Evolutionary conservation across 2,113 vertebrate genomes (phyloP).

Genomic region (Boleophthalmus pectinirostris): DNA sequence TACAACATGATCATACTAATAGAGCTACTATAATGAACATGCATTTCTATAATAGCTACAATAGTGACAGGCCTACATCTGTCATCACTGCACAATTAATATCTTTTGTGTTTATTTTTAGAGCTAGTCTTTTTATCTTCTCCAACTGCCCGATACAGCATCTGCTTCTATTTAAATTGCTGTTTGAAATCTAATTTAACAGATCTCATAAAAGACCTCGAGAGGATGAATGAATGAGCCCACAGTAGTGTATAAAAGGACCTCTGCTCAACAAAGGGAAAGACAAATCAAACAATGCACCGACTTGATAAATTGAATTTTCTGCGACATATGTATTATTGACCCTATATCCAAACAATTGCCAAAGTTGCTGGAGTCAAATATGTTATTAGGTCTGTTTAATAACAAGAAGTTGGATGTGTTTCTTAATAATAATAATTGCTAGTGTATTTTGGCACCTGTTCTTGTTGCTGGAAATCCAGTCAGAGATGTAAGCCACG

Average conservation of each 20-base stretch:
- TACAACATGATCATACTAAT: background rate
- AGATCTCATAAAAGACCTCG: constrained; percentile 44
- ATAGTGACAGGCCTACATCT: background rate
- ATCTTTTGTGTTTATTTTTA: constrained; percentile 1
- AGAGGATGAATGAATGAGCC: constrained; percentile 14
- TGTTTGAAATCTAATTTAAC: constrained; percentile 57
- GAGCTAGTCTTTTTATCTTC: constrained; percentile 24
- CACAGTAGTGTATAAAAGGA: background rate
- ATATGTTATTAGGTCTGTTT: background rate
- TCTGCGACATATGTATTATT: background rate
- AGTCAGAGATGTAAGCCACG: constrained; percentile 91
- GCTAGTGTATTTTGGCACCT: constrained; percentile 70
- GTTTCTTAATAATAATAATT: background rate
- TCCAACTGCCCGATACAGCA: constrained; percentile 41
- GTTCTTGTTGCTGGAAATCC: constrained; percentile 99
- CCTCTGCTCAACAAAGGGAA: background rate
- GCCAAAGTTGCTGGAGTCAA: background rate
- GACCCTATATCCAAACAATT: background rate
- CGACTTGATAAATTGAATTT: background rate
- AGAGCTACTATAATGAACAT: background rate
- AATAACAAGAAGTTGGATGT: background rate
- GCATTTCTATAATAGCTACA: background rate
- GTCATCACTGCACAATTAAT: background rate
- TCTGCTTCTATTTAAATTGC: constrained; percentile 54
- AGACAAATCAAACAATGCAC: background rate